A percentile compares a stretch with the other conserved stretches of the same genome.
Conservation (phyloP, 2,797 vertebrate genomes). For the Sebastes variabilis region DNA sequence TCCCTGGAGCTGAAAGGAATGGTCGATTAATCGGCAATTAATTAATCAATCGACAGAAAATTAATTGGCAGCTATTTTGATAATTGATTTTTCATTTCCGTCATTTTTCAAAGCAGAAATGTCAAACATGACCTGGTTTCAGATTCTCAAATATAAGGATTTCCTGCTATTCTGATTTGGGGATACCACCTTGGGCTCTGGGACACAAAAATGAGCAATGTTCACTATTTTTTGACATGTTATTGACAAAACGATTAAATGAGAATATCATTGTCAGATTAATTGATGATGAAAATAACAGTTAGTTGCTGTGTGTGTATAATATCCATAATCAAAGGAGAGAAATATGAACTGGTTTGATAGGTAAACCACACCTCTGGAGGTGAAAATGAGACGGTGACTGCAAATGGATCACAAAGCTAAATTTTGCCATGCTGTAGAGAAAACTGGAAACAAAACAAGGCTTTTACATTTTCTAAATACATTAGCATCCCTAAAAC, state of each 20-base stretch:
- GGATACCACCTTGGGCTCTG: neutral
- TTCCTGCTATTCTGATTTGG: neutral
- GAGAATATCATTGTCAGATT: neutral
- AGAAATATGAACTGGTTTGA: neutral
- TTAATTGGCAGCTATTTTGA: neutral
- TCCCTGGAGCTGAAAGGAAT: neutral
- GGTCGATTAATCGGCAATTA: neutral
- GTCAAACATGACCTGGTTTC: neutral
- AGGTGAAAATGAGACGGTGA: conserved; percentile 9
- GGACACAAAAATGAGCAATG: neutral
- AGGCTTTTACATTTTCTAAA: neutral
- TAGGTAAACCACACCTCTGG: neutral
- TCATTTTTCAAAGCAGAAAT: neutral
- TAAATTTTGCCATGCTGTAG: neutral
- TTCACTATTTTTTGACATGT: neutral
- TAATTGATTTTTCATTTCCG: neutral
- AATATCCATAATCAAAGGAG: neutral
- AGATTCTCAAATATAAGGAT: neutral
- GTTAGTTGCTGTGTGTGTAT: neutral
- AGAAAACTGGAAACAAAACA: conserved; percentile 1
- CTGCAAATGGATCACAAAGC: neutral
- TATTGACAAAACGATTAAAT: neutral
- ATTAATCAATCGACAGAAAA: neutral
- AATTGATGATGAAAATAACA: neutral
- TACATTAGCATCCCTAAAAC: neutral